Evolutionary conservation across 2,888 invertebrate species (phyloP).

Genomic region (Mechanitis mazaeus): DNA sequence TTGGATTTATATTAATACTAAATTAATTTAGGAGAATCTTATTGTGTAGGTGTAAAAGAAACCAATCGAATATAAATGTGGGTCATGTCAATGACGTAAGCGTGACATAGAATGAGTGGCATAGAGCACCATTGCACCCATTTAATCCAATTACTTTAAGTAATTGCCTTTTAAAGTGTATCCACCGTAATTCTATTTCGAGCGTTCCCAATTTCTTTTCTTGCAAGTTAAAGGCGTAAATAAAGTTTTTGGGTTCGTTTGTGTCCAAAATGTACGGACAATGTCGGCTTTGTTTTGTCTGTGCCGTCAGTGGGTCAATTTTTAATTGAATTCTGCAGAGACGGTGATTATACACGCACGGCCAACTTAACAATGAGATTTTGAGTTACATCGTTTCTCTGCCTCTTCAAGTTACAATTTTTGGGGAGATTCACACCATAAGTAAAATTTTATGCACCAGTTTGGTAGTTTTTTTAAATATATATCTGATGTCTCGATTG

Average conservation of each 20-base stretch:
- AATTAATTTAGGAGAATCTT: conserved; percentile 9
- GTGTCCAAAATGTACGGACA: conserved; percentile 33
- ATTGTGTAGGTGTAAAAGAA: conserved; percentile 10
- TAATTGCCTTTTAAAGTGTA: conserved; percentile 39
- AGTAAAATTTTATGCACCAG: conserved; percentile 31
- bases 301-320: conserved; percentile 60
- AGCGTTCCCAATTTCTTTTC: conserved; percentile 22
- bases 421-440: conserved; percentile 27
- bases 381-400: conserved; percentile 42
- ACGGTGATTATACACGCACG: conserved; percentile 70
- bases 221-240: conserved; percentile 23
- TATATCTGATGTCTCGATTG: not conserved
- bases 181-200: conserved; percentile 26
- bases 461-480: conserved; percentile 14
- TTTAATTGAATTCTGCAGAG: conserved; percentile 70
- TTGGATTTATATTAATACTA: not conserved
- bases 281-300: conserved; percentile 45
- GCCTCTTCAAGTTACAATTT: conserved; percentile 28
- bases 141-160: conserved; percentile 40
- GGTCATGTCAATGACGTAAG: conserved; percentile 18
- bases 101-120: conserved; percentile 15
- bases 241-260: conserved; percentile 36
- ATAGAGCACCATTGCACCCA: conserved; percentile 16
- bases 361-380: conserved; percentile 49
- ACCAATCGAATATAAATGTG: conserved; percentile 4